Evolutionary conservation across 2,113 vertebrate species (phyloP).

Genomic region (Melanotaenia duboulayi): DNA sequence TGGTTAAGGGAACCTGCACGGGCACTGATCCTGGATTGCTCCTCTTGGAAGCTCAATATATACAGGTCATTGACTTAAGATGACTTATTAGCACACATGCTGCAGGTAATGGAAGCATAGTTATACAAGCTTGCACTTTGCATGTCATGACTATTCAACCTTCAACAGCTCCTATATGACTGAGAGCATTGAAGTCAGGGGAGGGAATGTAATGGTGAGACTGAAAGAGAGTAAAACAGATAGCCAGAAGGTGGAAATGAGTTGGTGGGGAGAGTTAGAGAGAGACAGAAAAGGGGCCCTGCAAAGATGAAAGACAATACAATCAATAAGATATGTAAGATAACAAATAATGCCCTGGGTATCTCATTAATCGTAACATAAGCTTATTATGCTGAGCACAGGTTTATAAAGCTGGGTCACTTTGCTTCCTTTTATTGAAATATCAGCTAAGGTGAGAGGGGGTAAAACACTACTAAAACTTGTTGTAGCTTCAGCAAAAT

Average conservation of each 20-base stretch:
- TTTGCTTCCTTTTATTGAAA: conserved; percentile 80
- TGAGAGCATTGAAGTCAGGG: conserved; percentile 55
- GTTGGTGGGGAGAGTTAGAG: conserved; percentile 39
- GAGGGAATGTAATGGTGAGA: conserved; percentile 60
- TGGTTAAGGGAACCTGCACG: conserved; percentile 55
- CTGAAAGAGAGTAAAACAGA: conserved; percentile 69
- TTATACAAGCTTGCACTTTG: conserved; percentile 75
- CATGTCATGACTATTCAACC: conserved; percentile 81
- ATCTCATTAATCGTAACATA: conserved; percentile 83
- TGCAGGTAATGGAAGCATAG: conserved; percentile 74
- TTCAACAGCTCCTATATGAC: conserved; percentile 71
- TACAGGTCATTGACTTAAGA: conserved; percentile 73
- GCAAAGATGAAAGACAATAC: conserved; percentile 82
- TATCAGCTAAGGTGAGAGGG: conserved; percentile 74
- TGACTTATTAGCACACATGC: conserved; percentile 73
- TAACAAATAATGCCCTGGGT: conserved; percentile 86
- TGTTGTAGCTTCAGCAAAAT: conserved; percentile 66
- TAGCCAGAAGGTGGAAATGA: conserved; percentile 66
- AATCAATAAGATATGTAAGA: conserved; percentile 87
- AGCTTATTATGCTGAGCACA: conserved; percentile 81
- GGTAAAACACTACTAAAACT: conserved; percentile 64
- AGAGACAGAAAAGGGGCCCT: conserved; percentile 35
- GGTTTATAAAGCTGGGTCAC: conserved; percentile 81
- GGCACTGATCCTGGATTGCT: conserved; percentile 65
- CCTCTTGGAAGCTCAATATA: conserved; percentile 61